A percentile compares a stretch with the other conserved stretches of the same genome.
phyloP scores from a whole-genome alignment of 1,140 invertebrate species.

The Sycophila sp. region DNA sequence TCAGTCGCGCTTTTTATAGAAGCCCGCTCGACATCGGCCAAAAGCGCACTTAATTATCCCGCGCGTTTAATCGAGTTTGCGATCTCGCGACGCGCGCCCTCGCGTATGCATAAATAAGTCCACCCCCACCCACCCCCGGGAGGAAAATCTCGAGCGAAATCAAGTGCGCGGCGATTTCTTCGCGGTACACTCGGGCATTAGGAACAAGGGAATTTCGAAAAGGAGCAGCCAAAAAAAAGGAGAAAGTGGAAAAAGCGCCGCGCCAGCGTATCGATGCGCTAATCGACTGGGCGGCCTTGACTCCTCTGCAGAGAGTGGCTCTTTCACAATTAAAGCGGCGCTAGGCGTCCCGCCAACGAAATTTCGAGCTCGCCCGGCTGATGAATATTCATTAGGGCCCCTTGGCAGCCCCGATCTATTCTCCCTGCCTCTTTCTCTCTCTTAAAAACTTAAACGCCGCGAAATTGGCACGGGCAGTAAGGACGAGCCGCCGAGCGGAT shows the following conservation, averaged over 20 bases:
- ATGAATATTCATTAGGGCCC: background rate
- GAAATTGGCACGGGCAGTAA: too few relatives aligned
- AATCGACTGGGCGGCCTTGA: too few relatives aligned
- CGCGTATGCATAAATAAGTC: too few relatives aligned
- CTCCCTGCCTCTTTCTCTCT: background rate
- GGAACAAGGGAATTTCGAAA: background rate
- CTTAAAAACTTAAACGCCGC: background rate
- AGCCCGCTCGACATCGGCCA: background rate
- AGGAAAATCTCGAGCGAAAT: too few relatives aligned
- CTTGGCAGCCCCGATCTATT: background rate
- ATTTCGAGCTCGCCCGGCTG: background rate
- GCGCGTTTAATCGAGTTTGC: background rate
- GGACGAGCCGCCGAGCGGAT: background rate
- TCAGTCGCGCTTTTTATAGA: background rate
- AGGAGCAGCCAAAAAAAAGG: background rate
- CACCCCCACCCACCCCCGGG: too few relatives aligned
- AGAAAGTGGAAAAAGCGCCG: too few relatives aligned
- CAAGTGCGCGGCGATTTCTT: too few relatives aligned
- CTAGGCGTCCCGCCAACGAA: too few relatives aligned
- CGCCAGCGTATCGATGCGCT: background rate
- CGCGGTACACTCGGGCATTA: too few relatives aligned
- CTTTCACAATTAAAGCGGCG: too few relatives aligned
- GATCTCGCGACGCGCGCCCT: background rate
- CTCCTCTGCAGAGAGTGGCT: too few relatives aligned
- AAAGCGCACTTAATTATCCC: background rate